These are phyloP conservation scores for Chaunax sp. DNA, from an alignment of 2,797 vertebrate genomes.

Conservation along the genomic window DNA sequence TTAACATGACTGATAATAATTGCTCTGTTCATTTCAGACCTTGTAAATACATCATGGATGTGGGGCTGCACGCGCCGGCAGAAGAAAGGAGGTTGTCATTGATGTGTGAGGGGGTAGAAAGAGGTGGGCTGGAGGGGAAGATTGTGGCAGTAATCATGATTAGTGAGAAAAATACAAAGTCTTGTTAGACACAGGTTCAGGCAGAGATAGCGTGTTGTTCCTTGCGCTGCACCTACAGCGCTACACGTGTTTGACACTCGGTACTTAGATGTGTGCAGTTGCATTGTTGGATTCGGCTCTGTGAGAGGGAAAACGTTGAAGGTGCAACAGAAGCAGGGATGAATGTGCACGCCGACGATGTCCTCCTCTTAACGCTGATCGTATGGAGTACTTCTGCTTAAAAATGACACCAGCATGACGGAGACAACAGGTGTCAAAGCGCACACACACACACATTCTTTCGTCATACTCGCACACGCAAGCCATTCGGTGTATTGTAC, in stretches of 20 bases:
- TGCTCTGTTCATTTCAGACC: conserved; percentile 80
- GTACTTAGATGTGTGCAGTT: conserved; percentile 43
- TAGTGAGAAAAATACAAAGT: conserved; percentile 73
- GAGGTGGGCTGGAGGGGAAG: conserved; percentile 75
- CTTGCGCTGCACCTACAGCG: conserved; percentile 34
- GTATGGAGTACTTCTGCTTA: conserved; percentile 46
- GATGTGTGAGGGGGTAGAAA: conserved; percentile 68
- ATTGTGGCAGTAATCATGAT: conserved; percentile 77
- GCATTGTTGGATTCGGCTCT: conserved; percentile 30
- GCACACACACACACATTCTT: conserved; percentile 4
- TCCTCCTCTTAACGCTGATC: conserved; percentile 39
- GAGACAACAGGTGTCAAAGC: conserved; percentile 79
- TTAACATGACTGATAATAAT: conserved; percentile 83
- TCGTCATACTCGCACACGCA: conserved; percentile 40
- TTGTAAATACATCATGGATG: conserved; percentile 77
- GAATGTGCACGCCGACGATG: conserved; percentile 24
- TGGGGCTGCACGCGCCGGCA: conserved; percentile 61
- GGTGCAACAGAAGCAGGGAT: conserved; percentile 11
- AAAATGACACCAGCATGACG: conserved; percentile 46
- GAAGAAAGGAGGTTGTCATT: conserved; percentile 78
- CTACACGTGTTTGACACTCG: conserved; percentile 39
- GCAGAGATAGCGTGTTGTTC: conserved; percentile 61
- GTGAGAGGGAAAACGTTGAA: conserved; percentile 6
- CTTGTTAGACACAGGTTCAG: conserved; percentile 75
- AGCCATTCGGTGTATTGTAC: conserved; percentile 53